Base-by-base conservation (phyloP, 2,113 vertebrate species). In the Phaethornis superciliosus region DNA sequence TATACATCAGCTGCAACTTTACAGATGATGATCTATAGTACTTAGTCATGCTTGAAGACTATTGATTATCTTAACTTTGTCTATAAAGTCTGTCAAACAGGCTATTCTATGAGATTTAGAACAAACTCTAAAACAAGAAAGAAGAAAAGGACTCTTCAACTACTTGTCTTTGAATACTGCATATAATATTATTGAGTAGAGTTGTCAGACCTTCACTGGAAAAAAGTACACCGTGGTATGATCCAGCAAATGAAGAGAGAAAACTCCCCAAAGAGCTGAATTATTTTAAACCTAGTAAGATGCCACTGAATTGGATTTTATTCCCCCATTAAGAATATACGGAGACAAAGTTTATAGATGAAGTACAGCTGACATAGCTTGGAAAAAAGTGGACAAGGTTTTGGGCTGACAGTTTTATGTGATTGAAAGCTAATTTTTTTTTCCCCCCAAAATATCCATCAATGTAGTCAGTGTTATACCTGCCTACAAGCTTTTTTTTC, bases 21-120 rank as follows among this genome's bases (percentile, higher is more conserved):
- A 58, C 37, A 63, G 47, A 63, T 75, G 12, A 51, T 78, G 69
- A 74, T 65, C 35, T 74, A 4, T 37, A 26, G 42, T 63, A 85
- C 26, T 87, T 81, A 63, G 27, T 27, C 22, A 55, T 30, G 42
- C 77, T n/a, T 74, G 79, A 88, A 75, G 58, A 85, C 23, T 58
- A 82, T 82, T 44, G 67, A 92, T 81, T 81, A 86, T 80, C 77
- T 71, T 68, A 54, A 62, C 33, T 93, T 87, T 63, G 71, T n/a
- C n/a, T n/a, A n/a, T n/a, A 93, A 91, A 79, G 60, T 26, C 40
- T 89, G 79, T 40, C 44, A 63, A 65, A 75, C 30, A 93, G 70
- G 65, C 30, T 79, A 51, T 89, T 52, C 47, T 62, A 44, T 23
- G 54, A 88, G 44, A 37, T 70, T 82, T 55, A 75, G 65, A 79